phyloP scores from a whole-genome alignment of 2,888 invertebrate species.

The Trimorus sp. region DNA sequence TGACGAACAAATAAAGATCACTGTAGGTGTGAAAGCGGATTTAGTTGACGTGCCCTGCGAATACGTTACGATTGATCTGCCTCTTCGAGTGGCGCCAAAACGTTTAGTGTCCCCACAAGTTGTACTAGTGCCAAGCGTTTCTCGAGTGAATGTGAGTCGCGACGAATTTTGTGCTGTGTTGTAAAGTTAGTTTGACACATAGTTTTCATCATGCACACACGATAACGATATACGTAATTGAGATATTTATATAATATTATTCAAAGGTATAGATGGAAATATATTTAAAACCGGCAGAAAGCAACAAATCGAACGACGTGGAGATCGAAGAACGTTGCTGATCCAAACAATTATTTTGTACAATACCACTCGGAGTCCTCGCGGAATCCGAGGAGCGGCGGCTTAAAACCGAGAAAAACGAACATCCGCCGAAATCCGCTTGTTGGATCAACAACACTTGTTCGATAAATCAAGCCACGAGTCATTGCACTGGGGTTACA shows the following conservation, averaged over 20 bases:
- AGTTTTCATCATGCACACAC: constrained; percentile 75
- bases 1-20: constrained; percentile 52
- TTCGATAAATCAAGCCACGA: constrained; percentile 45
- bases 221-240: constrained; percentile 79
- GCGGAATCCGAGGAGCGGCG: too few species aligned
- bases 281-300: constrained; percentile 65
- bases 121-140: constrained; percentile 75
- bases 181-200: constrained; percentile 80
- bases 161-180: constrained; percentile 81
- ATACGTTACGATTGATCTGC: constrained; percentile 62
- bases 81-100: constrained; percentile 60
- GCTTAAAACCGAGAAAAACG: constrained; percentile 5
- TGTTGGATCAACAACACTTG: constrained; percentile 55
- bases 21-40: constrained; percentile 53
- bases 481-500: constrained; percentile 54
- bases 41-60: constrained; percentile 54
- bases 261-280: constrained; percentile 69
- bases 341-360: constrained; percentile 48
- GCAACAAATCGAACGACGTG: neutral
- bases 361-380: neutral
- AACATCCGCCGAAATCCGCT: neutral
- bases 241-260: constrained; percentile 75
- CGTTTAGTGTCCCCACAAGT: constrained; percentile 61
- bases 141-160: constrained; percentile 74
- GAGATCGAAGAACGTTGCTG: constrained; percentile 47